Base-by-base conservation (phyloP, 2,113 vertebrate genomes). In the Piaya cayana region DNA sequence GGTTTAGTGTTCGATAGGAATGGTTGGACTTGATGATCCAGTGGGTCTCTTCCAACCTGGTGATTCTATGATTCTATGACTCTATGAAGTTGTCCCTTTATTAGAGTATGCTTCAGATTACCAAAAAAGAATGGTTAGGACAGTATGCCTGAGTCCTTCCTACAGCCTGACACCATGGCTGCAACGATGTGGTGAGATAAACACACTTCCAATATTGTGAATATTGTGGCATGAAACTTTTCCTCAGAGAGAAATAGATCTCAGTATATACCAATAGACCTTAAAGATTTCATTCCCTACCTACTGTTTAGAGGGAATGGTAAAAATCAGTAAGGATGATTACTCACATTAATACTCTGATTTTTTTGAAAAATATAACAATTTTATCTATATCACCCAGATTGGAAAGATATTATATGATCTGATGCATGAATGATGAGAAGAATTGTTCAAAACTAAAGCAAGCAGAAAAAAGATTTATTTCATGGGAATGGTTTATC, bases 391-490 rank as follows among this genome's bases (percentile, higher is more conserved):
- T 58, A 82, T 30, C 30, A 58, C 7, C 37, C 50, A 77, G 27
- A 65, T 39, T 70, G 12, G 1, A 86, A 93, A 91, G 55, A 74
- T 2, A 65, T 30, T 8, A n/a, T 20, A 89, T 12, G 27, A 76
- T 50, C 32, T 69, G 36, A 74, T 67, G 22, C 10, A 65, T 21
- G 34, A 42, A 59, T 43, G 23, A 94, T 39, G 23, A 86, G 29
- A 59, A 64, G 25, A 93, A 90, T 3, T 83, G 68, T 72, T 93
- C 39, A 68, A 83, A 80, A 78, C 32, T 81, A 67, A 90, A 90
- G 67, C 37, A 81, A 80, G 50, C 23, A 85, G 21, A 18, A 79
- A 84, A 63, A 90, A 78, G 39, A 20, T 55, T 88, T 76, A 53
- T 83, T 42, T 81, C 68, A 78, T 3, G 1, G 53, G 43, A 75